A percentile compares a stretch with the other conserved stretches of the same genome.
Evolutionary conservation across 2,113 vertebrate genomes (phyloP).

Genomic region (Dipodomys merriami): DNA sequence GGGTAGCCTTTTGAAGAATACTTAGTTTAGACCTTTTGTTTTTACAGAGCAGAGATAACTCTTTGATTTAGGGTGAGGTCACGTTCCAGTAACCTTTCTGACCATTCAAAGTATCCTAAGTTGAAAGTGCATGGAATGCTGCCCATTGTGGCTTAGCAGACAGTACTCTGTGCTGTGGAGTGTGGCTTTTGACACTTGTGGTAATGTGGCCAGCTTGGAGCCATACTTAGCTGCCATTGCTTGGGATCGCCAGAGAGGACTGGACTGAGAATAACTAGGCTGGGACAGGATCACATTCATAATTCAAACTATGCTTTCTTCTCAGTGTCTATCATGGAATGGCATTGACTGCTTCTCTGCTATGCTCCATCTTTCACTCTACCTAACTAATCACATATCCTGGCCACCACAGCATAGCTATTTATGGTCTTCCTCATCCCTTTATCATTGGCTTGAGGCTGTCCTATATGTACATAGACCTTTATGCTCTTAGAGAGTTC

Average conservation of each 20-base stretch:
- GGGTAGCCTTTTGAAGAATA: conserved; percentile 32
- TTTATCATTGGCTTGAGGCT: background rate
- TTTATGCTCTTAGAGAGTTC: background rate
- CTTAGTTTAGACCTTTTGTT: background rate
- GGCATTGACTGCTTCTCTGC: too few species aligned
- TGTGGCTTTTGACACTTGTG: background rate
- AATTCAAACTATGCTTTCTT: background rate
- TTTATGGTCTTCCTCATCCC: background rate
- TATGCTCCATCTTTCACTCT: background rate
- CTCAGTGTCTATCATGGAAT: too few species aligned
- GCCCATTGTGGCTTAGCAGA: background rate
- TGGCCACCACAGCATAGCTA: accelerated
- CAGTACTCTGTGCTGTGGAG: background rate
- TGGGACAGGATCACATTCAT: background rate
- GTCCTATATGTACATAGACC: background rate
- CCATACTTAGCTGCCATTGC: background rate
- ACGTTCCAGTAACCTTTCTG: background rate
- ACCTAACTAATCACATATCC: background rate
- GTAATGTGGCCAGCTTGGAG: background rate
- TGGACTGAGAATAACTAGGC: background rate
- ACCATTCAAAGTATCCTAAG: background rate
- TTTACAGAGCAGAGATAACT: background rate
- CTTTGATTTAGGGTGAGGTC: background rate
- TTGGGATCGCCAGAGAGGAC: background rate
- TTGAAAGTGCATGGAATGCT: background rate